phyloP scores from a whole-genome alignment of 2,797 vertebrate genomes.

The Danio tinwini region DNA sequence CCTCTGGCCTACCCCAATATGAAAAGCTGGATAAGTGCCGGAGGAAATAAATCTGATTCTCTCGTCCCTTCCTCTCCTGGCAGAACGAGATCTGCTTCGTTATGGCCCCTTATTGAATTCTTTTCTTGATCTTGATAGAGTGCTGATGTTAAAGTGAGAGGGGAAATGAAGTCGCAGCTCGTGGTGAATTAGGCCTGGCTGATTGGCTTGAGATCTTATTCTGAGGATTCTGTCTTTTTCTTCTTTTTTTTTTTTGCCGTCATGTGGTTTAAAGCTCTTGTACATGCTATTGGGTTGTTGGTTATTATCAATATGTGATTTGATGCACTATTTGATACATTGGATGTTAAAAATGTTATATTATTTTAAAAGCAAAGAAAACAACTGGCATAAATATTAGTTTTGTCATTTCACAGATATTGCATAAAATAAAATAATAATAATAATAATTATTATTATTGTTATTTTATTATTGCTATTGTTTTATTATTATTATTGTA shows the following conservation, averaged over 20 bases:
- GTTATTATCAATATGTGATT: too few relatives aligned
- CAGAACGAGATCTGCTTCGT: conserved; percentile 58
- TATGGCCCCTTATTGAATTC: conserved; percentile 65
- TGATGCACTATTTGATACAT: too few relatives aligned
- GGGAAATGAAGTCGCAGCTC: conserved; percentile 57
- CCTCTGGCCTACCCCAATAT: conserved; percentile 78
- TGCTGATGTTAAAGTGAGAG: conserved; percentile 60
- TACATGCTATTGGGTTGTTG: conserved; percentile 1
- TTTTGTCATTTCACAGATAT: too few relatives aligned
- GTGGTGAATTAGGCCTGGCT: conserved; percentile 42
- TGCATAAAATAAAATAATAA: too few relatives aligned
- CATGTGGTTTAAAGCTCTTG: conserved; percentile 17
- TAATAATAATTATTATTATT: too few relatives aligned
- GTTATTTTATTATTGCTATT: too few relatives aligned
- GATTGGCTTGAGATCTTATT: conserved; percentile 54
- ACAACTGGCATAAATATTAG: too few relatives aligned
- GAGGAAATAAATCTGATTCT: conserved; percentile 65
- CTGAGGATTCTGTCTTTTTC: not conserved
- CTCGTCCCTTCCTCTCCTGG: conserved; percentile 48
- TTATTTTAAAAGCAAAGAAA: too few relatives aligned
- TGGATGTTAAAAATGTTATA: too few relatives aligned
- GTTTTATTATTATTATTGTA: too few relatives aligned
- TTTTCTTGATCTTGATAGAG: conserved; percentile 59
- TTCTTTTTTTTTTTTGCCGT: not conserved
- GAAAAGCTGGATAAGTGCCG: conserved; percentile 69